Base-by-base conservation (phyloP, 37 sponge, comb jelly and placozoan genomes). In the Hexactinellida sp. region DNA sequence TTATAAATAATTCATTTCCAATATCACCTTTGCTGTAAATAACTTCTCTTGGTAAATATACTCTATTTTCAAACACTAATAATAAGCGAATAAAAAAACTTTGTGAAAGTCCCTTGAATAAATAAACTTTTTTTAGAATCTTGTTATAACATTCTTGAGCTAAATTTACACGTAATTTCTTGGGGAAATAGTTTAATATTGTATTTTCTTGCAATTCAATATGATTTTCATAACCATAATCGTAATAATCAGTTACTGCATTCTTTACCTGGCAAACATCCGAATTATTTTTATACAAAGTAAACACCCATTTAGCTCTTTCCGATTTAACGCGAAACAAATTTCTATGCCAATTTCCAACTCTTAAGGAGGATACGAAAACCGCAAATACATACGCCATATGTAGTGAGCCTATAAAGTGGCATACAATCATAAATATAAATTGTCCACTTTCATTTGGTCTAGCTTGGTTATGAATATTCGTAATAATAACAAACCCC, bases 331-430 rank as follows among this genome's bases (percentile, higher is more conserved):
- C 5, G 3, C 76, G 21, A 63, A 63, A 63, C 21, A 23, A 10
- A 28, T 23, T 63, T 23, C 76, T 7, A 63, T 63, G 76, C 76
- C 76, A 63, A 63, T 63, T 63, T n/a, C 76, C 76, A 63, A 63
- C 76, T 28, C 76, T 10, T 23, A 63, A 28, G 13, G 76, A 63
- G 5, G 76, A 63, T 7, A 63, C 76, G 13, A 63, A 63, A 63
- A 63, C 76, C 76, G 76, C 76, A n/a, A 63, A 63, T 7, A 63
- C 76, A 63, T 63, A 63, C 30, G 76, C 76, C 76, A 63, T 63
- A n/a, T 63, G 76, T 63, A 63, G 34, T 10, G 76, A 63, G 5
- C 76, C 76, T 32, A 63, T 63, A 25, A 63, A 63, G 30, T 63
- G 76, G 76, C 76, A 63, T 21, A 63, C 13, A 10, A 63, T n/a